Evolutionary conservation across 1,140 invertebrate species (phyloP), one percentile per base, ranked within the genome.

Genomic region (Diprion similis): DNA sequence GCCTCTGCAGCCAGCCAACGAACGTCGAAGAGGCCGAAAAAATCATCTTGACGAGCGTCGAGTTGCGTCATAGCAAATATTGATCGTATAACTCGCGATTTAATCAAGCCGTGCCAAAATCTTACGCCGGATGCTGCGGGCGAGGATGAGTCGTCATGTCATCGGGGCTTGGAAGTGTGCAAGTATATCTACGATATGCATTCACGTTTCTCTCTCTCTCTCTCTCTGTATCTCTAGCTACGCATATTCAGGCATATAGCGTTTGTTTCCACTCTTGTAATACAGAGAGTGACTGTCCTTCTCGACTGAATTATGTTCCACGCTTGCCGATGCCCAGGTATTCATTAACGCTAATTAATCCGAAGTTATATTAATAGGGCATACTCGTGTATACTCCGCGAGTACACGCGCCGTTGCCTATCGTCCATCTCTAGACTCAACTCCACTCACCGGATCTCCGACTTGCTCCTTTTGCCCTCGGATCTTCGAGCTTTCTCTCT

Each of bases 341-440:
- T 82, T 83, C 79, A 82, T 84, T 84, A 82, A 81, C 77, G 80
- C 72, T 85, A 85, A 85, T 84, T 84, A 84, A 84, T 85, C 72
- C 77, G 51, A 48, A 81, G 74, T 75, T 81, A 71, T 83, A 81
- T 81, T 79, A 76, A 81, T 76, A 77, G 70, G 51, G 7, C 51
- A 59, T 59, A 59, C n/a, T 13, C 51, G 51, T 59, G 51, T 37
- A 37, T 2, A 37, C 24, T 37, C 24, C n/a, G 51, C 51, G 1
- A 37, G 24, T 59, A 59, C 8, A 59, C 51, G 51, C 51, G 51
- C 51, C 51, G 51, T 9, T 59, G 51, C 51, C 51, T 59, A 59
- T 59, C 51, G 51, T 59, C 51, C 51, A 9, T 59, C 48, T 51
- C 51, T 13, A 59, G 11, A 13, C 15, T 19, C 19, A 11, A 45